Evolutionary conservation across 2,113 vertebrate genomes (phyloP).

Genomic region (Tenebrosternarchus preto): DNA sequence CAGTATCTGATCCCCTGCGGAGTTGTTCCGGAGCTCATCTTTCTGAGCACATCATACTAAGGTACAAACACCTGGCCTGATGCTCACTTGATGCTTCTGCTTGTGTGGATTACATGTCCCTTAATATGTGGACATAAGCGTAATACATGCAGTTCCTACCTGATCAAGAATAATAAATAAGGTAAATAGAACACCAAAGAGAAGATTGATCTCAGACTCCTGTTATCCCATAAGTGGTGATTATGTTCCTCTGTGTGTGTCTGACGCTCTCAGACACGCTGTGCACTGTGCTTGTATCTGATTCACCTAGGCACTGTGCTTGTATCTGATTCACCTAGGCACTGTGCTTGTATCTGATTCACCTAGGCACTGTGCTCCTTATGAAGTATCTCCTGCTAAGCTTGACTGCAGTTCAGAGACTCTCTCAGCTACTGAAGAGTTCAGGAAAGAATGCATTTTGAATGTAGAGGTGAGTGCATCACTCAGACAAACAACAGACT

Average conservation of each 20-base stretch:
- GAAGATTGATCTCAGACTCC: too few relatives aligned
- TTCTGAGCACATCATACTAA: slow-evolving; percentile 62
- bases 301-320: slow-evolving; percentile 49
- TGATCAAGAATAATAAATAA: too few relatives aligned
- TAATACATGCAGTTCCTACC: too few relatives aligned
- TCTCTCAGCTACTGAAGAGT: slow-evolving; percentile 56
- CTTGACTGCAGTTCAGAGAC: background rate
- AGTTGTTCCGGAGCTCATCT: slow-evolving; percentile 37
- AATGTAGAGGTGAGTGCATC: slow-evolving; percentile 60
- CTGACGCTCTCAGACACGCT: too few relatives aligned
- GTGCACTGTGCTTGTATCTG: background rate
- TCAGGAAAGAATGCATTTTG: slow-evolving; percentile 56
- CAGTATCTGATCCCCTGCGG: slow-evolving; percentile 68
- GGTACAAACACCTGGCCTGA: slow-evolving; percentile 54
- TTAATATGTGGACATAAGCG: background rate
- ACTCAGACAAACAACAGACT: background rate
- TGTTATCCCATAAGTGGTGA: too few relatives aligned
- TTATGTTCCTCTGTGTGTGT: too few relatives aligned
- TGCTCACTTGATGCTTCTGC: background rate
- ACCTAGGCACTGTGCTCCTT: slow-evolving; percentile 56
- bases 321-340: slow-evolving; percentile 39
- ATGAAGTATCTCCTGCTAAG: slow-evolving; percentile 43
- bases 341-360: slow-evolving; percentile 24
- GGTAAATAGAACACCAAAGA: too few relatives aligned
- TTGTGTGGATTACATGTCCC: background rate